Evolutionary conservation across 2,113 vertebrate genomes (phyloP), one percentile per base, ranked within the genome.

Genomic region (Morone chrysops): DNA sequence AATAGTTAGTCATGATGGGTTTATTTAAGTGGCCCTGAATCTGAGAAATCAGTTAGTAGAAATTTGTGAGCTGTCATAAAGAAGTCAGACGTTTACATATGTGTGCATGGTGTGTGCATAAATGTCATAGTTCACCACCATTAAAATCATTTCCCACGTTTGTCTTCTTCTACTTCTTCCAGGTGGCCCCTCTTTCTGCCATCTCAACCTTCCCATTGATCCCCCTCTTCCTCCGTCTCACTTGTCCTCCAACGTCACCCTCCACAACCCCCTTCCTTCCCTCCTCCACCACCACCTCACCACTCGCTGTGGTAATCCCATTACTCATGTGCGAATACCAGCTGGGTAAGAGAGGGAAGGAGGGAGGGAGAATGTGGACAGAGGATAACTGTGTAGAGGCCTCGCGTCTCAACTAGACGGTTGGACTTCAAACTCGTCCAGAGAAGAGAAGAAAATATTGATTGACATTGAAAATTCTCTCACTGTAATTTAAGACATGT

Each of bases 251-350:
- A 83, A 70, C 70, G 57, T 86, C 83, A 66, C 70, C 61, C 85
- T 80, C 73, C 68, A 7, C 31, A 61, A 36, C 77, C 72, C 67
- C 86, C 68, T 69, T 48, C 67, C 79, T 53, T 60, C 62, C 74
- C 82, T 71, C 79, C 86, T 75, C 57, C 75, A 77, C 81, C 91
- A 87, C 84, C 91, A 87, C 83, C 87, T 75, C 87, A 75, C 86
- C 81, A 75, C 91, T 94, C 72, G 80, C 92, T 94, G 94, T 92
- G 93, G 93, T 95, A 95, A 95, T 95, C 95, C 94, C 93, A 95
- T 95, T 95, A 95, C 94, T 95, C 94, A 94, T 95, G 93, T 95
- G 90, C 62, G 94, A 95, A 95, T 94, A 95, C 94, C 95, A 95
- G 94, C 95, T 95, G 93, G 91, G 93, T 82, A 84, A 81, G 75